These are phyloP conservation scores for Gymnothorax reevesii DNA, from an alignment of 2,797 vertebrate genomes.

Conservation along the genomic window DNA sequence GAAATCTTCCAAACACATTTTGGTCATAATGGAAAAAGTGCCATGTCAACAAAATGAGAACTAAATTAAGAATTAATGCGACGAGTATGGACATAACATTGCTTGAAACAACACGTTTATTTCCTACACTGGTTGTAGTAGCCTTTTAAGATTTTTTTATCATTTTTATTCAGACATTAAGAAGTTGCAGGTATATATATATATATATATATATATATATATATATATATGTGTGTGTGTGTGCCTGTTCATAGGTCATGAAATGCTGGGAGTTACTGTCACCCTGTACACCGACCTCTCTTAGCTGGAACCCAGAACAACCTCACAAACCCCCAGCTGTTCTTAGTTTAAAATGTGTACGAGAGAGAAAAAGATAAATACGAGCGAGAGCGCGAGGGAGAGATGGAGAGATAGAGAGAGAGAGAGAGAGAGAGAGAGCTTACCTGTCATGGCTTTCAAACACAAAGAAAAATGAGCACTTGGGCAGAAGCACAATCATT, in stretches of 20 bases:
- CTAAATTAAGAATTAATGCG: neutral
- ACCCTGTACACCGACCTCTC: slow-evolving; percentile 51
- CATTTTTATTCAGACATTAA: neutral
- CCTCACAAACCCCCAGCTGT: slow-evolving; percentile 81
- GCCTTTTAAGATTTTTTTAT: neutral
- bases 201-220: neutral
- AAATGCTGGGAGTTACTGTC: slow-evolving; percentile 34
- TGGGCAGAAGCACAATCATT: slow-evolving; percentile 79
- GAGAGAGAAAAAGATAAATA: slow-evolving; percentile 36
- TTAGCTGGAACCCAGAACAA: slow-evolving; percentile 68
- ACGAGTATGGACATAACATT: neutral
- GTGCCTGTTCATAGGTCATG: slow-evolving; percentile 25
- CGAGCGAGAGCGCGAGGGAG: slow-evolving; percentile 26
- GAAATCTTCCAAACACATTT: slow-evolving; percentile 12
- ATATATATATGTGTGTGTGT: no score
- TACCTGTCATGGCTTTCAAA: slow-evolving; percentile 80
- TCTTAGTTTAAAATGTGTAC: slow-evolving; percentile 56
- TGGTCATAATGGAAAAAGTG: neutral
- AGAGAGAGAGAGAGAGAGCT: slow-evolving; percentile 54
- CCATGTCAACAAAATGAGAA: neutral
- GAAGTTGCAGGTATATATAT: neutral
- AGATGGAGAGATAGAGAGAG: slow-evolving; percentile 33
- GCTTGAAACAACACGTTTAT: neutral
- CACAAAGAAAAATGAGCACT: slow-evolving; percentile 80
- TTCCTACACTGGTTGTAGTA: neutral